phyloP scores from a whole-genome alignment of 1,140 invertebrate species.

The Oreohelix idahoensis region DNA sequence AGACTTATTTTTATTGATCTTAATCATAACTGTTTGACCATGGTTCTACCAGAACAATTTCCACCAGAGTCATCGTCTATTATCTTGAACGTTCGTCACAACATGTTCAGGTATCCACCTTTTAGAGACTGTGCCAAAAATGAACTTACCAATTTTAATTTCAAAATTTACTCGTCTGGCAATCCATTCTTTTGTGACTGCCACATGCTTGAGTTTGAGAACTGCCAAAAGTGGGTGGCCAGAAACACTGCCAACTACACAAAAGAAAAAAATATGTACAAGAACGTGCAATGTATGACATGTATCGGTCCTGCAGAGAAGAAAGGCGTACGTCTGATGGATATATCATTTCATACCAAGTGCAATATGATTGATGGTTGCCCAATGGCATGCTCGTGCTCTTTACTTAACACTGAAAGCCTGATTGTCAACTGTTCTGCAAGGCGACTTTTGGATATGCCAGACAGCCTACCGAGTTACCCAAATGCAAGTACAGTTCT shows the following conservation, averaged over 20 bases:
- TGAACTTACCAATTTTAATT: constrained; percentile 15
- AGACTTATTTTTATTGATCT: constrained; percentile 30
- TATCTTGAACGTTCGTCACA: constrained; percentile 38
- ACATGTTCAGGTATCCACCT: constrained; percentile 37
- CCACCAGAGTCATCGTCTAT: not conserved
- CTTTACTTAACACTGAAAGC: constrained; percentile 7
- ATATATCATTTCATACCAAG: constrained; percentile 16
- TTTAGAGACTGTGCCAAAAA: constrained; percentile 34
- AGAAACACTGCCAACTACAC: not conserved
- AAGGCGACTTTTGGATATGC: constrained; percentile 24
- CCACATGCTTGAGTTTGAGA: constrained; percentile 35
- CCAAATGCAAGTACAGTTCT: constrained; percentile 16
- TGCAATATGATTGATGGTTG: constrained; percentile 39
- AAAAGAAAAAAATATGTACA: constrained; percentile 8
- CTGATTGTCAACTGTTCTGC: constrained; percentile 41
- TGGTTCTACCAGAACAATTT: constrained; percentile 33
- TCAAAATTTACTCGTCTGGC: constrained; percentile 13
- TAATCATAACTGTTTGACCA: constrained; percentile 32
- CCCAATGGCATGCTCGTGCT: constrained; percentile 32
- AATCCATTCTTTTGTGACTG: constrained; percentile 52
- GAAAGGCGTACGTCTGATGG: not conserved
- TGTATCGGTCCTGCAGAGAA: constrained; percentile 8
- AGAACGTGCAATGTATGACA: constrained; percentile 26
- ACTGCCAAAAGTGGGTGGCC: constrained; percentile 33
- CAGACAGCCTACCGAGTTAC: constrained; percentile 27